A percentile compares a stretch with the other conserved stretches of the same genome.
Evolutionary conservation across 2,797 vertebrate genomes (phyloP).

Genomic region (Molossus alvarezi): DNA sequence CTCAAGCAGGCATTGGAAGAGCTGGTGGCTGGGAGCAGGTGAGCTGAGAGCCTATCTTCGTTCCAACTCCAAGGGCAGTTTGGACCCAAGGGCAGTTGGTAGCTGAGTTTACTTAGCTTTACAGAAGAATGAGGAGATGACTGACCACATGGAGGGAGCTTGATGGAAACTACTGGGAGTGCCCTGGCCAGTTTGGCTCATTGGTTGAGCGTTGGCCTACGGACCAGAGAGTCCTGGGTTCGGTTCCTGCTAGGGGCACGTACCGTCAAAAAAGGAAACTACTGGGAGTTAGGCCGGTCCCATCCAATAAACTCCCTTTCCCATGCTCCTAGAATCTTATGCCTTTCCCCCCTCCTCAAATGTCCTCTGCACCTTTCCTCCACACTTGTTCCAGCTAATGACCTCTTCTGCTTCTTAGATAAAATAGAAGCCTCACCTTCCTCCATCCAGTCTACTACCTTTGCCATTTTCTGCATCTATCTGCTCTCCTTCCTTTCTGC

Average conservation of each 20-base stretch:
- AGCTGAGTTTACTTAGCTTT: neutral
- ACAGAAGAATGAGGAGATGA: neutral
- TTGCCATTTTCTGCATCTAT: neutral
- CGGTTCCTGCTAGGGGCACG: too few relatives aligned
- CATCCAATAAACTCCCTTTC: neutral
- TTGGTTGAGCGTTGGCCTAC: too few relatives aligned
- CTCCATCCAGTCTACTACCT: neutral
- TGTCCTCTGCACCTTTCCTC: neutral
- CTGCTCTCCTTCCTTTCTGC: neutral
- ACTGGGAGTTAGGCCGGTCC: neutral
- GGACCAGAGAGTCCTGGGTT: too few relatives aligned
- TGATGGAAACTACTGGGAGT: neutral
- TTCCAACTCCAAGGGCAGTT: neutral
- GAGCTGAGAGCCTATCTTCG: conserved; percentile 35
- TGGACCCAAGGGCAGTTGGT: neutral
- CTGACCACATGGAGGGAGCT: neutral
- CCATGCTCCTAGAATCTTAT: neutral
- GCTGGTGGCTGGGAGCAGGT: conserved; percentile 96
- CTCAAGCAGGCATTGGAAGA: conserved; percentile 94
- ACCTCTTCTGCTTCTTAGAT: neutral
- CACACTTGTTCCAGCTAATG: neutral
- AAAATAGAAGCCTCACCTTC: neutral
- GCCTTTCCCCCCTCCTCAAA: neutral
- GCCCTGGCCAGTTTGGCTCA: too few relatives aligned
- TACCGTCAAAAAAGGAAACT: neutral